phyloP scores from a whole-genome alignment of 2,113 vertebrate species.

The Cheirogaleus medius region DNA sequence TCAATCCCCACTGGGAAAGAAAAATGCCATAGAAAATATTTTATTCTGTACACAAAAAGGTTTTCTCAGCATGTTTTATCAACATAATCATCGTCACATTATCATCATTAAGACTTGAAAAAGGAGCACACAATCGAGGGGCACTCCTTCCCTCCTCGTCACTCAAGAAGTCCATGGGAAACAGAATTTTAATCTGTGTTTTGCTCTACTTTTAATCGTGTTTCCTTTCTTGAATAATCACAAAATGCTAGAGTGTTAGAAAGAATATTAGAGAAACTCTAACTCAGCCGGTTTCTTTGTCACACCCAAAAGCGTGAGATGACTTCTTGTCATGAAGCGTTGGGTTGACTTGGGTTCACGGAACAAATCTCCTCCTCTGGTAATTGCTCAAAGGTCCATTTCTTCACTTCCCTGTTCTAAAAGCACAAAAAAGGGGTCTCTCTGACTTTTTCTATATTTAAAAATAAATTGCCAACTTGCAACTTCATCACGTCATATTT shows the following conservation, averaged over 20 bases:
- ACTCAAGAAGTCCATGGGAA: neutral
- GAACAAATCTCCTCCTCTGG: neutral
- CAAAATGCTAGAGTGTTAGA: neutral
- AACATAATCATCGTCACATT: constrained; percentile 60
- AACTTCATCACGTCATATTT: neutral
- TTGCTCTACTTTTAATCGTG: neutral
- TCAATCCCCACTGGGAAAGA: neutral
- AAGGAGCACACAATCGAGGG: neutral
- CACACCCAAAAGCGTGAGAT: neutral
- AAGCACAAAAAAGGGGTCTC: neutral
- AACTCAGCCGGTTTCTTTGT: rapidly evolving
- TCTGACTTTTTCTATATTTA: neutral
- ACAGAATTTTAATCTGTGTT: neutral
- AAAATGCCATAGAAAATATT: constrained; percentile 34
- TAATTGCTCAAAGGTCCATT: too few species aligned
- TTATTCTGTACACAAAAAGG: constrained; percentile 41
- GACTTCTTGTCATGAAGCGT: rapidly evolving
- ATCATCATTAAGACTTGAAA: constrained; percentile 51
- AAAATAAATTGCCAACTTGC: neutral
- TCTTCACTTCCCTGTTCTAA: neutral
- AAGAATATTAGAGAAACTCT: too few species aligned
- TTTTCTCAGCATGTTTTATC: constrained; percentile 51
- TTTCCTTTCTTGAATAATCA: neutral
- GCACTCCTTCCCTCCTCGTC: neutral
- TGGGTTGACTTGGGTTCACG: neutral